Base-by-base conservation (phyloP, 1,140 invertebrate species). In the Macrocentrus cingulum region DNA sequence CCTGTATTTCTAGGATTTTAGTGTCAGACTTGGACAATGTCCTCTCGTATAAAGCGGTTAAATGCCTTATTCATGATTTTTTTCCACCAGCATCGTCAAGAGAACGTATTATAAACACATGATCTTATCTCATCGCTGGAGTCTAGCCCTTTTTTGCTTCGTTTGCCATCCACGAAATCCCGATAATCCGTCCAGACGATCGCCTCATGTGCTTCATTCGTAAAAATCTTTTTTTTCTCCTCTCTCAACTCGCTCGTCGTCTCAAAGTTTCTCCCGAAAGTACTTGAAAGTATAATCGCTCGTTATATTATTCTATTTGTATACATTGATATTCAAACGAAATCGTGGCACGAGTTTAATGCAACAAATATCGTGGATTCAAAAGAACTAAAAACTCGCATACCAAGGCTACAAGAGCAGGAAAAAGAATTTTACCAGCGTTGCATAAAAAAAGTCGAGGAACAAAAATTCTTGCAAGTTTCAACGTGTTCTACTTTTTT, bases 51-150 rank as follows among this genome's bases (percentile, higher is more conserved):
- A 16, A 51, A 19, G 37, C 18, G 49, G 32, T 36, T 19, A 51
- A 37, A 51, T 51, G 49, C 25, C 18, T 39, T 51, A 51, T 51
- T 51, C 49, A 51, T 51, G 49, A 51, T 36, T 51, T 51, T 36
- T 51, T 49, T 37, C 20, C 29, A 18, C n/a, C 49, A 3, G 16
- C n/a, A 18, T 16, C 8, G 6, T 32, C 22, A 8, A 34, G 13
- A 15, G 36, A 39, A 39, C 15, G 9, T 29, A 9, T n/a, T 29
- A 29, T 29, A 29, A 34, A 32, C 3, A 49, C 8, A 19, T 18
- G 49, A 51, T 51, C 9, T 32, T 51, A 51, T 51, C 49, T n/a
- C 7, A 20, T 18, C 13, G 1, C 29, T 19, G 13, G 32, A 8
- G 9, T 15, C 32, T 7, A 18, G 32, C 32, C 32, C 49, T 37